Conservation (phyloP, 2,888 invertebrate genomes). For the Synergus japonicus region DNA sequence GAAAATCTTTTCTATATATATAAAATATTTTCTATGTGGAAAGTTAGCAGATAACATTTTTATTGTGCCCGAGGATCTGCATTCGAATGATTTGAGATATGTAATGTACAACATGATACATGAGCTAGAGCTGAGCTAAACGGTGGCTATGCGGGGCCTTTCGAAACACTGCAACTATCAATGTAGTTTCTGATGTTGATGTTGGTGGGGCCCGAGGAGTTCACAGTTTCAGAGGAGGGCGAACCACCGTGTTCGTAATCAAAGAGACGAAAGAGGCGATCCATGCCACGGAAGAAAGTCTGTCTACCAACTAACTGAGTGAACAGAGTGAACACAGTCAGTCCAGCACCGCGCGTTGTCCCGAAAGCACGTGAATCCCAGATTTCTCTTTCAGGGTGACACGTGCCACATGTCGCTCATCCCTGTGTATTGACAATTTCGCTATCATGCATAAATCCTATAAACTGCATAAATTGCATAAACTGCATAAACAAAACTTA, state of each 20-base stretch:
- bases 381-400: constrained; percentile 1
- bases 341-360: constrained; percentile 44
- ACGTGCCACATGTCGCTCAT: constrained; percentile 28
- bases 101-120: not conserved
- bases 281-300: constrained; percentile 43
- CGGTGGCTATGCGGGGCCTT: not conserved
- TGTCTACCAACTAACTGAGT: not conserved
- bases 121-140: constrained; percentile 7
- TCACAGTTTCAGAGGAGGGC: constrained; percentile 32
- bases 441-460: not conserved
- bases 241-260: constrained; percentile 38
- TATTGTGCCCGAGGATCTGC: constrained; percentile 19
- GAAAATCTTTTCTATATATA: too few relatives aligned
- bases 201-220: not conserved
- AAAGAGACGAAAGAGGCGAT: constrained; percentile 41
- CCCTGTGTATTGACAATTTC: not conserved
- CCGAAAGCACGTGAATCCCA: constrained; percentile 33
- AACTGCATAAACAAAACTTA: not conserved
- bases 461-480: too few relatives aligned
- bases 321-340: constrained; percentile 13
- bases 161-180: not conserved
- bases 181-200: not conserved
- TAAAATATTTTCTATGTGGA: not conserved
- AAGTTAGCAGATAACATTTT: constrained; percentile 27
- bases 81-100: constrained; percentile 32